Percentiles rank a stretch among this genome's conserved stretches.
Conservation (phyloP, 2,888 invertebrate genomes). For the Lysandra coridon region DNA sequence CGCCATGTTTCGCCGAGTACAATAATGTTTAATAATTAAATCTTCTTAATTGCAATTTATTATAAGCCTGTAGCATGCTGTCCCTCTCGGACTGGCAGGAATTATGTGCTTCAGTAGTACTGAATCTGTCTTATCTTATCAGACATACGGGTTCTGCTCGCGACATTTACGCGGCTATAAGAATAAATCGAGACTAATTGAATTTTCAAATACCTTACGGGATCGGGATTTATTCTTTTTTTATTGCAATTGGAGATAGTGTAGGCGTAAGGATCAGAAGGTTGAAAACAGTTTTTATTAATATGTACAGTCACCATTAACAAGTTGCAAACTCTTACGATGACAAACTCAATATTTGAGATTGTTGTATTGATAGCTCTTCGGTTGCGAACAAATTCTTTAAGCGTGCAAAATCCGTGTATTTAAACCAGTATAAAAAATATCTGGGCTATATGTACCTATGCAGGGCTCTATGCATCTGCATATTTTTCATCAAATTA, state of each 20-base stretch:
- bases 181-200: conserved; percentile 6
- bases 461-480: too few species aligned
- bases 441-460: too few species aligned
- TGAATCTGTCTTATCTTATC: background rate
- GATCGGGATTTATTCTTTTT: background rate
- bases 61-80: background rate
- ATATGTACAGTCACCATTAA: too few species aligned
- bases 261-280: background rate
- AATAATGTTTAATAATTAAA: background rate
- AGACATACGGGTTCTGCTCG: background rate
- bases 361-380: too few species aligned
- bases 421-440: too few species aligned
- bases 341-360: too few species aligned
- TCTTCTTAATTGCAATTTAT: background rate
- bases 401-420: too few species aligned
- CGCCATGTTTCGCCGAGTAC: too few species aligned
- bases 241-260: background rate
- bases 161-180: background rate
- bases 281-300: background rate
- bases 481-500: too few species aligned
- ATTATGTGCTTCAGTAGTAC: background rate
- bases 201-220: conserved; percentile 12
- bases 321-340: too few species aligned
- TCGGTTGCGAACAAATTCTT: too few species aligned
- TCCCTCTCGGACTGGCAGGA: background rate